These are phyloP conservation scores for Hoplostethus mediterraneus DNA, from an alignment of 2,797 vertebrate genomes.

Conservation along the genomic window DNA sequence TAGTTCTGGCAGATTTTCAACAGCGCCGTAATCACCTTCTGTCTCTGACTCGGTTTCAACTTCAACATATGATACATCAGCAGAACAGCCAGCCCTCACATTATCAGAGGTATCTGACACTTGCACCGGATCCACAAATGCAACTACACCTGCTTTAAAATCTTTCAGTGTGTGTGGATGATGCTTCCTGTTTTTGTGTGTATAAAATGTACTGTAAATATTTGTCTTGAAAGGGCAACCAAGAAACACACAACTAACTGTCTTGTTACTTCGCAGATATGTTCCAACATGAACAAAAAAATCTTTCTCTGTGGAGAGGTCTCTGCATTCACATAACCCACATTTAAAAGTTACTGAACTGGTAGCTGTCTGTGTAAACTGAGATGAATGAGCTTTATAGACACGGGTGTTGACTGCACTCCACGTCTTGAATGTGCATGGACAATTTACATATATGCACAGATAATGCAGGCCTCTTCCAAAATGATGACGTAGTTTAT, in stretches of 20 bases:
- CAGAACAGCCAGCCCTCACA: slow-evolving; percentile 2
- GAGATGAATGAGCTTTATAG: slow-evolving; percentile 21
- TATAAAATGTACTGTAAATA: slow-evolving; percentile 33
- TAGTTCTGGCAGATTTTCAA: slow-evolving; percentile 23
- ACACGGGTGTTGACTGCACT: slow-evolving; percentile 12
- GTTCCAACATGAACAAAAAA: slow-evolving; percentile 31
- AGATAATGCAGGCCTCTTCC: slow-evolving; percentile 29
- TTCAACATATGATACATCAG: slow-evolving; percentile 31
- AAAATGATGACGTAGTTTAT: slow-evolving; percentile 42
- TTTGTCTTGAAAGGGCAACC: slow-evolving; percentile 43
- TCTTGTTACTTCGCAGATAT: slow-evolving; percentile 30
- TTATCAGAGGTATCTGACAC: slow-evolving; percentile 3
- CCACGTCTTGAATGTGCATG: slow-evolving; percentile 37
- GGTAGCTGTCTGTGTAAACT: slow-evolving; percentile 22
- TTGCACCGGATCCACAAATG: not conserved
- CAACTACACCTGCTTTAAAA: slow-evolving; percentile 33
- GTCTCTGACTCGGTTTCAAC: slow-evolving; percentile 26
- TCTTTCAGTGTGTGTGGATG: slow-evolving; percentile 34
- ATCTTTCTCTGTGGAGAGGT: slow-evolving; percentile 25
- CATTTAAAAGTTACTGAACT: slow-evolving; percentile 39
- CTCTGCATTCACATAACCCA: slow-evolving; percentile 24
- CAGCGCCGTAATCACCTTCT: slow-evolving; percentile 17
- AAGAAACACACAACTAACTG: slow-evolving; percentile 36
- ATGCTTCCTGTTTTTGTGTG: slow-evolving; percentile 47
- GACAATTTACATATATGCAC: slow-evolving; percentile 35